Base-by-base conservation (phyloP, 2,888 invertebrate species). In the Callyntrura guangdongensis region DNA sequence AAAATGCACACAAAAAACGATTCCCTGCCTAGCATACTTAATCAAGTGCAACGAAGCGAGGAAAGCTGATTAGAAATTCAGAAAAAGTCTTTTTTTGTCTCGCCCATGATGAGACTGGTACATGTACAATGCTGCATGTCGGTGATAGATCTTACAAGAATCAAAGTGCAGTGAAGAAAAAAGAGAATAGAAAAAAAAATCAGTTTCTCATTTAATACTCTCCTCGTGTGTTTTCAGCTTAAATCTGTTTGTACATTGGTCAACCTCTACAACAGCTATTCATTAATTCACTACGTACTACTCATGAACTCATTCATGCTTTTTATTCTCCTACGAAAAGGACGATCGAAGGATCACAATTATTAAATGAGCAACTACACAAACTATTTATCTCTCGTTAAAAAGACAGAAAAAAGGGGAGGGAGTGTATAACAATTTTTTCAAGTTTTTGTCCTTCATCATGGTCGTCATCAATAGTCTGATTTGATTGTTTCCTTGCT, bases 41-140 rank as follows among this genome's bases (percentile, higher is more conserved):
- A 90, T 90, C 90, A 90, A 90, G 90, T 74, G 89, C 59, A 90
- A 22, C 77, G 79, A 49, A 84, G 79, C 74, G 17, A 64, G 67
- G 47, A 85, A 79, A 86, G 90, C 90, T 90, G 82, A 90, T 90
- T 90, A 86, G 64, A 82, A 90, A 86, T 90, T 86, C 85, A 81
- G 81, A 86, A 90, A n/a, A 85, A 81, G 81, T 86, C 53, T 85
- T 53, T 88, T 67, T 45, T 79, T 67, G 87, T 81, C 87, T 81
- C 87, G 87, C 87, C 87, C 87, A 88, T 69, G 85, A 53, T 22
- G 47, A 56, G 11, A 47, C 36, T 27, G 20, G n/a, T 12, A 67
- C 53, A 53, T 22, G 74, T 36, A 81, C 47, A 27, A 61, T 27
- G 25, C 81, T 81, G 69, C 53, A 17, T 74, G 77, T 22, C 36